Base-by-base conservation (phyloP, 2,888 invertebrate species). In the Perizoma flavofasciatum region DNA sequence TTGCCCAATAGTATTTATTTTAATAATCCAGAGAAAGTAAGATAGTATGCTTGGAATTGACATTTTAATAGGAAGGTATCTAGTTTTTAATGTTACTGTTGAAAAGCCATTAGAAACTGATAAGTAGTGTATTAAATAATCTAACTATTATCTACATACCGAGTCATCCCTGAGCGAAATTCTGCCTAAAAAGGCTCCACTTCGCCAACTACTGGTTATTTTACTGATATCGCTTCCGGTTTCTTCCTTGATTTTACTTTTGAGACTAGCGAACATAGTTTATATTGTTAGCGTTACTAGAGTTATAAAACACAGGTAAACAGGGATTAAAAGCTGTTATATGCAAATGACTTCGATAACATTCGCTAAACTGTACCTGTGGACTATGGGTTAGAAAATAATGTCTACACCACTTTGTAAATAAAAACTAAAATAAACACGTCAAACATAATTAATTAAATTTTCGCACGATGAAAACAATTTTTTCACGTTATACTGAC, bases 221-320 rank as follows among this genome's bases (percentile, higher is more conserved):
- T 86, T 92, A 69, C 94, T 93, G 49, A 97, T 92, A 84, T 97
- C 97, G 81, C 94, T 96, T 51, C 97, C 97, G 67, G 97, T 97
- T 92, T 97, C 97, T 83, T 97, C 97, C 73, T 96, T 95, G 73
- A 97, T 97, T 93, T 97, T 97, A 87, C 96, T 97, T 87, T 97
- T 97, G 68, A 97, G 89, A 77, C 96, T 96, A 53, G 96, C 95
- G 85, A 97, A 97, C 97, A 97, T 97, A 80, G 81, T 92, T 68
- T 57, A 66, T 59, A 61, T 47, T 50, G 56, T 46, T 56, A 41
- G 65, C 57, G 57, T 61, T 64, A 55, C 73, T 77, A 52, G 9
- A 55, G 56, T 44, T 35, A 32, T n/a, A 51, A 39, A 49, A 46
- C 8, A 48, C 6, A 8, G 53, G 47, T 50, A 49, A 41, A 6